Evolutionary conservation across 2,113 vertebrate genomes (phyloP), one percentile per base, ranked within the genome.

Genomic region (Centropristis striata): DNA sequence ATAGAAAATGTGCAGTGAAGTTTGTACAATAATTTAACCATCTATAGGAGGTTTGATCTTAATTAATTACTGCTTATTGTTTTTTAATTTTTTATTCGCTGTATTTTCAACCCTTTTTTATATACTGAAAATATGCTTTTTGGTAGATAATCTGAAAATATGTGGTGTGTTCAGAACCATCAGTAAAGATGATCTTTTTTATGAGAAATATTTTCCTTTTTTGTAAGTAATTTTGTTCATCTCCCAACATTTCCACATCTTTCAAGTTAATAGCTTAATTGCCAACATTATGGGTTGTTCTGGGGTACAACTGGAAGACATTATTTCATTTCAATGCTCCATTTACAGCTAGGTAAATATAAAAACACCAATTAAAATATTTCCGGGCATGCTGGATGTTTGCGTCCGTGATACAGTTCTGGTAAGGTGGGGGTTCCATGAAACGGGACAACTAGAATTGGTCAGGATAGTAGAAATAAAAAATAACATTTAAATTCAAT

Each of bases 271-370:
- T 87, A 75, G 68, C 83, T 75, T 89, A 92, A 91, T 92, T 88
- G 76, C 58, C 67, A 63, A 73, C 75, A 90, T 85, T 86, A 83
- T 54, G 57, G 63, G 77, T 76, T 57, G 75, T 85, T 86, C 63
- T 79, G 78, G 46, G 75, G 70, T 68, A 82, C 78, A 88, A 89
- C 83, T 90, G 91, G 88, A 90, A 93, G 72, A 83, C 68, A 91
- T 93, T 88, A 89, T 93, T 90, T 87, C 41, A 92, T 89, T 91
- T 84, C 23, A 86, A 90, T 84, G 92, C 23, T 88, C 87, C 84
- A 93, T 93, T 95, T 92, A 72, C 72, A 87, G 68, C 72, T 68
- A 73, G 73, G 78, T 92, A 73, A 93, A 94, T 87, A 93, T 79
- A 82, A 92, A 92, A 88, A 87, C 81, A 88, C 9, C 23, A 81